Evolutionary conservation across 1,140 invertebrate genomes (phyloP), one percentile per base, ranked within the genome.

Genomic region (Zaprionus lachaisei): DNA sequence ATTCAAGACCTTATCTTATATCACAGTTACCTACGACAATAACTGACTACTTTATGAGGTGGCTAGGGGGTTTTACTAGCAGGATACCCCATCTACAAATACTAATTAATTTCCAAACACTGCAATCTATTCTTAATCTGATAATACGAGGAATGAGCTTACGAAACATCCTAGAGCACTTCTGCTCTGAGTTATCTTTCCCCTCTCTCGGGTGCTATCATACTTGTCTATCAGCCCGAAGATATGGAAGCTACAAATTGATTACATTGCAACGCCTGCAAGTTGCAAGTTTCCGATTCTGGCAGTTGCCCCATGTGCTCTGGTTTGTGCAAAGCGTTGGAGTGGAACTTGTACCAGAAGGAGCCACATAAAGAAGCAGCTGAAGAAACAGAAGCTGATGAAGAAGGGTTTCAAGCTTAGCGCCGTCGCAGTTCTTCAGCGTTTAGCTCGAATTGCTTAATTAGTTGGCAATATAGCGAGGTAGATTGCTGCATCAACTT

Each of bases 221-320:
- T 71, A 49, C 57, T 57, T 60, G 37, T 38, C 37, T 38, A 17
- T 34, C 12, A 44, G 7, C 57, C 65, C 57, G 63, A 80, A 86
- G 85, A 86, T 77, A n/a, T n/a, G n/a, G n/a, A n/a, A 77, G 60
- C 80, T 80, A 49, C 62, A 74, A 86, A 62, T 71, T 87, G 83
- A 76, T 89, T 83, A 73, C 57, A 81, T 73, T 71, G 51, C 72
- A 63, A 87, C 84, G 80, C 84, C 77, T 87, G 41, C 54, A 63
- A 81, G 74, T 22, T 58, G 38, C 63, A 61, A 61, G 55, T 22
- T 17, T 34, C 15, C 28, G 15, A 3, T 44, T 44, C 9, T 6
- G 22, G 9, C 15, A 41, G 34, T 55, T 60, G 31, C 15, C 20
- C 20, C 47, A 22, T 12, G 47, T 34, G 26, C 14, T 69, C 66